A percentile compares a stretch with the other conserved stretches of the same genome.
phyloP scores from a whole-genome alignment of 2,888 invertebrate species.

The Sisyra terminalis region DNA sequence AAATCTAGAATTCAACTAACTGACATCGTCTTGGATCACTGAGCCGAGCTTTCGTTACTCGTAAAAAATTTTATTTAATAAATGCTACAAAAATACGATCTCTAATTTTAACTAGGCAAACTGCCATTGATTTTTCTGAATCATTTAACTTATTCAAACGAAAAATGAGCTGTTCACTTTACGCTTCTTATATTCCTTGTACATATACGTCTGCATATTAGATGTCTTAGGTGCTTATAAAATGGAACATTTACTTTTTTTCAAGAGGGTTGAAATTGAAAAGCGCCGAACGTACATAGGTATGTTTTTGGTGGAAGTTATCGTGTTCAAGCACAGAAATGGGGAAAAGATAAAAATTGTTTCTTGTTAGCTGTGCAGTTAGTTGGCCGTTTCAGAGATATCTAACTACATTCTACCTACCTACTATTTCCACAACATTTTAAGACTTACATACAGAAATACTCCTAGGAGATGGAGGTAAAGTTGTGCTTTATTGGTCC shows the following conservation, averaged over 20 bases:
- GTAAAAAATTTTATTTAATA: neutral
- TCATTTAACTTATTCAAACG: neutral
- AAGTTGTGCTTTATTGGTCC: neutral
- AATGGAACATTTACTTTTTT: too few relatives aligned
- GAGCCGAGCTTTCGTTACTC: neutral
- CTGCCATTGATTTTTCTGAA: neutral
- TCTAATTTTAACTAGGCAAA: neutral
- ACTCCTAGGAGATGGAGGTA: neutral
- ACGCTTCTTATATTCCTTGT: too few relatives aligned
- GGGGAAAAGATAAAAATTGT: neutral
- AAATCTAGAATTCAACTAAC: slow-evolving; percentile 18
- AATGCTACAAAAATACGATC: neutral
- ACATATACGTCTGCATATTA: too few relatives aligned
- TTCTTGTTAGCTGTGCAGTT: slow-evolving; percentile 14
- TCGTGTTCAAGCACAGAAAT: neutral
- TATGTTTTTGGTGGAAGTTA: too few relatives aligned
- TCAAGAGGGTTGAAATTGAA: too few relatives aligned
- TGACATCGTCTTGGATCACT: slow-evolving; percentile 11
- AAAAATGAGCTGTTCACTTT: neutral
- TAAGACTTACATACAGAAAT: too few relatives aligned
- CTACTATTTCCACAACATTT: too few relatives aligned
- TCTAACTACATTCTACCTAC: too few relatives aligned
- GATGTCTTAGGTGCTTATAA: too few relatives aligned
- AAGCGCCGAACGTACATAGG: too few relatives aligned
- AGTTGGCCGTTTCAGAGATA: slow-evolving; percentile 9